Evolutionary conservation across 2,888 invertebrate species (phyloP), one percentile per base, ranked within the genome.

Genomic region (Pandemis cinnamomeana): DNA sequence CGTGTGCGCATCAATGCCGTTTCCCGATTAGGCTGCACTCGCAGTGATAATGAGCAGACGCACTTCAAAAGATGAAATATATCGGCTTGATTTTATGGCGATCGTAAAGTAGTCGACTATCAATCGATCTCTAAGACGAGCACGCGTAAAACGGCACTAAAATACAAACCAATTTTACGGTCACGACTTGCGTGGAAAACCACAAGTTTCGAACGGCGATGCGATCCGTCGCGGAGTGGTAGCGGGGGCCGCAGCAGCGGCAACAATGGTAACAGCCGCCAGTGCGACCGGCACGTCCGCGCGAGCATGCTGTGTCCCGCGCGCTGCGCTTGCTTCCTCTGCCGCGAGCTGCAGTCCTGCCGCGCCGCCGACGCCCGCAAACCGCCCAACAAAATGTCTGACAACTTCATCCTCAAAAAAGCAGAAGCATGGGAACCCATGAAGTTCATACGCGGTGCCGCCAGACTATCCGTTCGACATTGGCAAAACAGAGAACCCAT

Each of bases 251-350:
- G 85, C 78, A 80, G 76, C 77, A 75, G 74, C 70, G 77, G 74
- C 62, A 66, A 67, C 69, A 75, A 77, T 71, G 64, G 70, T 64
- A 74, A 15, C 46, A 46, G 76, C 67, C 66, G 63, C 76, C 90
- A 92, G 92, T 92, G 91, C 89, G 87, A 84, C 88, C 89, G 90
- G 85, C 88, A 89, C 92, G 84, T 83, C 84, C 87, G 88, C 87
- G 83, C 86, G 87, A 92, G 86, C 87, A 96, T 96, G 96, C 95
- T 95, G 93, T 96, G 96, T 92, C 94, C 95, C 83, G 95, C 96
- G 94, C 95, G 96, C 82, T 97, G 97, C 89, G 94, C 94, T 81
- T 97, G 97, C 91, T 95, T 96, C 85, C 94, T 97, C 84, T 97
- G 97, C 88, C 95, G 96, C 79, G 97, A 97, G 87, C 90, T 97